Evolutionary conservation across 2,797 vertebrate genomes (phyloP), one percentile per base, ranked within the genome.

Genomic region (Enteromius argenteus): DNA sequence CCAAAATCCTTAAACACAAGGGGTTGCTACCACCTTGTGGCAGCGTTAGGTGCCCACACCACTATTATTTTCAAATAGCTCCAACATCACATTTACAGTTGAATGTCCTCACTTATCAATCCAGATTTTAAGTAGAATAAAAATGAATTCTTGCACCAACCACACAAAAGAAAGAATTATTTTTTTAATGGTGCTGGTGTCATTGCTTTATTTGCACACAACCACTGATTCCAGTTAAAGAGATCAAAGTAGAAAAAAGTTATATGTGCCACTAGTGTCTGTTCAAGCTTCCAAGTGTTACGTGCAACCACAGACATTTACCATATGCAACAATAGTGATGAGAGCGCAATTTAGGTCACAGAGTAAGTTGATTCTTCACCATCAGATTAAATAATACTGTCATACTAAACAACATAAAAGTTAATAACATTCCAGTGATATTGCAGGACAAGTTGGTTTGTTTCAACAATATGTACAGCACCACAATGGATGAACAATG

Each of bases 401-500:
- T 68, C 60, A 80, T 86, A 89, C 86, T 82, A 87, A 66, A 82
- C 84, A 82, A 87, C 87, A 85, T 80, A 87, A 78, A 86, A 77
- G 68, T 83, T 69, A 83, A 79, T 68, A 84, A 87, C 87, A 85
- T 85, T 84, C 73, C 86, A 76, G 80, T 71, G 82, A 87, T 67
- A 71, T 74, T 67, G 27, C 80, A 80, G 83, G 56, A 84, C 76
- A 85, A 68, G 79, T 86, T 51, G 67, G 86, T 78, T 88, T 68
- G 68, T 83, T 87, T 86, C 27, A 60, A 86, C 86, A 77, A 82
- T 88, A 90, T 90, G 42, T 90, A 90, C 86, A 90, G 86, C 87
- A 89, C 87, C 86, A 90, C 89, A 86, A 90, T 90, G 89, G 85
- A 90, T 87, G 86, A 82, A 83, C 78, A 42, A 90, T 89, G 89